Percentiles rank a stretch among this genome's conserved stretches.
Conservation (phyloP, 2,797 vertebrate species). For the Acanthiza pusilla region DNA sequence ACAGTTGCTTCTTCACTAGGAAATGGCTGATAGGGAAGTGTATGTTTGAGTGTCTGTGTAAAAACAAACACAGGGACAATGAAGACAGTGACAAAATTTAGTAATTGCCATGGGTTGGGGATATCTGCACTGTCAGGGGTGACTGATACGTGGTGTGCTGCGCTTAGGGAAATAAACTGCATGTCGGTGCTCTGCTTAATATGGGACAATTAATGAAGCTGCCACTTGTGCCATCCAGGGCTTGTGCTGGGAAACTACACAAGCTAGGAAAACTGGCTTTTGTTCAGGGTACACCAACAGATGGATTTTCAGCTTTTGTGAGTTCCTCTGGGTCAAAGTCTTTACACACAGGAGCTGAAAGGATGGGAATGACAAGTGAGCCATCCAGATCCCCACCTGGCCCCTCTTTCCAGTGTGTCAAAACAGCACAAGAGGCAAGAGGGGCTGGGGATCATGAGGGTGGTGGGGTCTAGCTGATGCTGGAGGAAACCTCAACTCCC, state of each 20-base stretch:
- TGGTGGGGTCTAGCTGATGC: background rate
- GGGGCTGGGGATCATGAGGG: accelerated
- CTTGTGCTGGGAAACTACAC: background rate
- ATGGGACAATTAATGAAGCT: background rate
- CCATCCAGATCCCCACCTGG: background rate
- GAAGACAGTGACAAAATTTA: background rate
- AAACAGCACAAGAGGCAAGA: background rate
- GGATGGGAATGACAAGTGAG: background rate
- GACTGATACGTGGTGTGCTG: background rate
- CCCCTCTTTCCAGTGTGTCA: background rate
- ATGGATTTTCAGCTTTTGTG: background rate
- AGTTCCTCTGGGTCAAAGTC: background rate
- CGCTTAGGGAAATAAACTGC: background rate
- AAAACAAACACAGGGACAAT: background rate
- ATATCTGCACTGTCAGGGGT: background rate
- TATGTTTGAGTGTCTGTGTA: background rate
- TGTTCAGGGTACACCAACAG: background rate
- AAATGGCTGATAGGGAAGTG: background rate
- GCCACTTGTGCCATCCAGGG: background rate
- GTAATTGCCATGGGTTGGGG: background rate
- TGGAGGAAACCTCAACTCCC: background rate
- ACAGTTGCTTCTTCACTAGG: background rate
- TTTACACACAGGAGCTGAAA: accelerated
- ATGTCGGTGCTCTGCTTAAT: background rate
- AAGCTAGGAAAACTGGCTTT: background rate